Base-by-base conservation (phyloP, 2,797 vertebrate genomes). In the Protonibea diacanthus region DNA sequence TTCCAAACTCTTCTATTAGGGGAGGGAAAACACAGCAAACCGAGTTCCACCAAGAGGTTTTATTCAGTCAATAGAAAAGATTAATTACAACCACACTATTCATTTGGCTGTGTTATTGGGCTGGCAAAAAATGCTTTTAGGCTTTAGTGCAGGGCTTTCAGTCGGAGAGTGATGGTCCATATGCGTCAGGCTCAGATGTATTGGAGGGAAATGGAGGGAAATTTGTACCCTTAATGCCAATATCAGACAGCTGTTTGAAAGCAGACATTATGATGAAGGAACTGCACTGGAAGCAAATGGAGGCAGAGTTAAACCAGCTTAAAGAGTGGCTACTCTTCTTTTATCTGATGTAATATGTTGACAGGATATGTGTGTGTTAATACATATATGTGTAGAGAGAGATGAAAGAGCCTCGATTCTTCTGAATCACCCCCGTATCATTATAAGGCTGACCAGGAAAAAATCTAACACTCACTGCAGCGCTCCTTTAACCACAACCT, bases 61-160 rank as follows among this genome's bases (percentile, higher is more conserved):
- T 84, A 93, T 92, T 92, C 87, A 88, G 89, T 93, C 92, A 91
- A 92, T 92, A 91, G 78, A 94, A 89, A 85, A 92, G 89, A 94
- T 93, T 93, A 94, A 95, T 95, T 94, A 93, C 85, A 80, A 75
- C 77, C 68, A 82, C 87, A 87, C 88, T 91, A 86, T 91, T 93
- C 89, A 92, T 94, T 94, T 94, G 82, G 71, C 83, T 88, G 56
- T 64, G 81, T 90, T 90, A 91, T 91, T 90, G 82, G 86, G 83
- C 78, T 59, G 68, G 76, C 84, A 76, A 81, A 92, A 91, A 92
- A 91, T 88, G 91, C 93, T 94, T 94, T 95, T 93, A 95, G 89
- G 83, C 89, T 76, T 80, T 48, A 63, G 77, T 75, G 77, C 78
- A 48, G 85, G 71, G 89, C 91, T 92, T 91, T 93, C 88, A 92